Percentiles rank a stretch among this genome's conserved stretches.
Conservation (phyloP, 2,888 invertebrate genomes). For the Neoscelio sp. region DNA sequence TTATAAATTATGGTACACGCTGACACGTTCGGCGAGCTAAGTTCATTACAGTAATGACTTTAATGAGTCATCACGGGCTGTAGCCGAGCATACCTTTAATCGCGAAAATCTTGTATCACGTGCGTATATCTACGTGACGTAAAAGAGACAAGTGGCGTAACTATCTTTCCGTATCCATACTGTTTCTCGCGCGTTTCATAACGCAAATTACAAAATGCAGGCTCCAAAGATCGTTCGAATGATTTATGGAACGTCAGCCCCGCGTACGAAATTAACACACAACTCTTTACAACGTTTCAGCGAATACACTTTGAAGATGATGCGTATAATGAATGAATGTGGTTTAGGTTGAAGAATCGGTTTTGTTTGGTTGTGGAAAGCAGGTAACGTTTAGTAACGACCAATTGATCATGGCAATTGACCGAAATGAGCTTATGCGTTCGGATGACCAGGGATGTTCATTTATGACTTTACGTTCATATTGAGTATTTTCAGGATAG, state of each 20-base stretch:
- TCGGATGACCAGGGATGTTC: too few species aligned
- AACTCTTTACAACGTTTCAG: background rate
- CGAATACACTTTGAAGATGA: too few species aligned
- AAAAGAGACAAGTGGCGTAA: conserved; percentile 4
- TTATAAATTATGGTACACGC: conserved; percentile 14
- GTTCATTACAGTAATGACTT: conserved; percentile 28
- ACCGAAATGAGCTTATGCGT: too few species aligned
- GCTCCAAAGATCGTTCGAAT: background rate
- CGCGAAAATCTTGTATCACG: conserved; percentile 21
- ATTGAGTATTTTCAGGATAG: too few species aligned
- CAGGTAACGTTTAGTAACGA: too few species aligned
- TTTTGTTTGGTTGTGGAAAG: too few species aligned
- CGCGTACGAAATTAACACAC: background rate
- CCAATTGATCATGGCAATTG: too few species aligned
- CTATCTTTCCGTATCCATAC: background rate
- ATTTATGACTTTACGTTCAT: too few species aligned
- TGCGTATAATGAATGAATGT: too few species aligned
- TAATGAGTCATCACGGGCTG: background rate
- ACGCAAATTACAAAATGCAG: conserved; percentile 19
- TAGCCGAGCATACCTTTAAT: too few species aligned
- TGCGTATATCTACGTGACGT: conserved; percentile 23
- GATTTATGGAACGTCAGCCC: conserved; percentile 14
- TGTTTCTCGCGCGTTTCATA: conserved; percentile 12
- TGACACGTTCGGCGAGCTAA: conserved; percentile 12
- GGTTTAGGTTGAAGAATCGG: too few species aligned